These are phyloP conservation scores for Antedon mediterranea DNA, from an alignment of 53 echinoderm and acorn worm species.

Conservation along the genomic window DNA sequence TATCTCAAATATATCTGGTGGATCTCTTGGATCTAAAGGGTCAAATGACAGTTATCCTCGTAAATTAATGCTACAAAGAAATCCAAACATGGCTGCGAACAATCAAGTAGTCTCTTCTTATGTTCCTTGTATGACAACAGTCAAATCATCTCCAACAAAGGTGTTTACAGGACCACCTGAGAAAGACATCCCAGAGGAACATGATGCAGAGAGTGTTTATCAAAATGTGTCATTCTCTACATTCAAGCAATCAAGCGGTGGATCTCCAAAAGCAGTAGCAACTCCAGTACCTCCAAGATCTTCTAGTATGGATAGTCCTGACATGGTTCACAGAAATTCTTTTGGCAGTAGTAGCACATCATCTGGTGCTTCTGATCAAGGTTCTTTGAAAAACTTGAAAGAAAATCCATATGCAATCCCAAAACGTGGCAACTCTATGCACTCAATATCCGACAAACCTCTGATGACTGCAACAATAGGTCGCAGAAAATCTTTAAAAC, in stretches of 20 bases:
- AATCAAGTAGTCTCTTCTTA: conserved; percentile 8
- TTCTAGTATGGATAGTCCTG: background rate
- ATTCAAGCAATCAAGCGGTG: conserved; percentile 46
- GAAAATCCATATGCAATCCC: conserved; percentile 51
- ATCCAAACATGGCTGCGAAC: background rate
- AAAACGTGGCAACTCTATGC: conserved; percentile 56
- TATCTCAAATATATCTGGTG: conserved; percentile 53
- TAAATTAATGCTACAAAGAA: background rate
- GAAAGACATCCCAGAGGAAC: conserved; percentile 1
- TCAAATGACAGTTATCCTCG: conserved; percentile 7
- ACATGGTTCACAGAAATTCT: background rate
- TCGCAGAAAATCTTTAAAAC: conserved; percentile 84
- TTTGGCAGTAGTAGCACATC: background rate
- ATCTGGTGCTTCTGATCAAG: background rate
- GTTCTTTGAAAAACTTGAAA: background rate
- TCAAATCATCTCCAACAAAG: conserved; percentile 12
- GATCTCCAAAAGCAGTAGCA: background rate
- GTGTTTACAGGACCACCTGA: background rate
- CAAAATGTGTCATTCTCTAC: conserved; percentile 71
- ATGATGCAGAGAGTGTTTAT: conserved; percentile 5
- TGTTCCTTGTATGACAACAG: conserved; percentile 26
- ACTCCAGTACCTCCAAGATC: background rate
- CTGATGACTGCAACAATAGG: conserved; percentile 88
- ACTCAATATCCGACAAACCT: conserved; percentile 40
- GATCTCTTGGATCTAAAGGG: conserved; percentile 31